These are phyloP conservation scores for Microcebus griseorufus DNA, from an alignment of 2,113 vertebrate species.

Conservation along the genomic window DNA sequence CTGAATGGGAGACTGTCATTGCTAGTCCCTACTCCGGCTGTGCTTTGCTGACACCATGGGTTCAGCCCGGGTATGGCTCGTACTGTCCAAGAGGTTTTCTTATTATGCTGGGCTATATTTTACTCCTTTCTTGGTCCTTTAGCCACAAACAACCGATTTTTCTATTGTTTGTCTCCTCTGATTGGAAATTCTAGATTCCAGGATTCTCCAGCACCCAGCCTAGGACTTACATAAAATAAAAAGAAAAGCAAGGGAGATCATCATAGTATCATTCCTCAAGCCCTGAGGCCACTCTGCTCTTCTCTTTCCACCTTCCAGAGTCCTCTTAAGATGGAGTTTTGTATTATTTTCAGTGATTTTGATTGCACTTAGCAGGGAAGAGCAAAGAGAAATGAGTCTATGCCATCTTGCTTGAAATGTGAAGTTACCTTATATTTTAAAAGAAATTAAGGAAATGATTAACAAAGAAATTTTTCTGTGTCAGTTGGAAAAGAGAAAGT, in stretches of 20 bases:
- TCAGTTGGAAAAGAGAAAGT: conserved; percentile 44
- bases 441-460: conserved; percentile 38
- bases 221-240: background rate
- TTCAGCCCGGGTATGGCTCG: background rate
- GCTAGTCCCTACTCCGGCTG: background rate
- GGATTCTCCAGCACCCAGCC: background rate
- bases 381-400: conserved; percentile 34
- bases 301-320: background rate
- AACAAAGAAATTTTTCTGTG: conserved; percentile 17
- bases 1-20: background rate
- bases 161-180: background rate
- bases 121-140: conserved; percentile 22
- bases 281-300: background rate
- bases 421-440: conserved; percentile 53
- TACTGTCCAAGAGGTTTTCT: conserved; percentile 35
- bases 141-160: conserved; percentile 47
- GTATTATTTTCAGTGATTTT: conserved; percentile 3
- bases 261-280: background rate
- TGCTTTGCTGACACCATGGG: background rate
- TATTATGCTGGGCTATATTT: background rate
- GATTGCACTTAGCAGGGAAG: background rate
- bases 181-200: background rate
- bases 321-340: background rate
- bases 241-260: background rate
- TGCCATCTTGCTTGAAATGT: conserved; percentile 16